Evolutionary conservation across 1,140 invertebrate species (phyloP), one percentile per base, ranked within the genome.

Genomic region (Lineus longissimus): DNA sequence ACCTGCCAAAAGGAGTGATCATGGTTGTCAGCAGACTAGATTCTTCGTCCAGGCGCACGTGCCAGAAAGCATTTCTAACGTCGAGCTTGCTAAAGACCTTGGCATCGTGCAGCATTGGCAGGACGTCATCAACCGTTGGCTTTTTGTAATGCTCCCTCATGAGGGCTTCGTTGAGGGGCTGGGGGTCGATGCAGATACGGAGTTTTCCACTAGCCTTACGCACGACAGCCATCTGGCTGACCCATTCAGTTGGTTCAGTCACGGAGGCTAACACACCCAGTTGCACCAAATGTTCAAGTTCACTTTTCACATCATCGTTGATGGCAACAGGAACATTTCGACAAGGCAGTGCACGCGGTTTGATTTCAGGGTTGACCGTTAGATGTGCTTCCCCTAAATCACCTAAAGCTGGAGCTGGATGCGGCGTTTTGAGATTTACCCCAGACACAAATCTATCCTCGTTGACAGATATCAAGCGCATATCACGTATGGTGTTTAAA

Each of bases 1-100:
- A 81, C 36, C 72, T 60, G 22, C 77, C 83, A 76, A 79, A 84
- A 13, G 80, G 80, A 2, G 72, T 76, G 13, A 80, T 79, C 59
- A 70, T 65, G 1, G 72, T 72, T 11, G 69, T 73, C 22, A 75
- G 30, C 25, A 60, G 29, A 63, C 67, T 68, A 25, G 68, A 73
- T 15, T 54, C 33, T 19, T 73, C 55, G 56, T 75, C 70, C 47
- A 51, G n/a, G n/a, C 47, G n/a, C 15, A 67, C 27, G 1, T 67
- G 68, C 47, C 62, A 70, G 55, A 62, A 76, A n/a, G 43, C 74
- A 22, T 70, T 59, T 43, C 64, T 62, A 6, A 67, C 55, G 33
- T 75, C 67, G 17, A 71, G 29, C 59, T 68, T 70, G 19, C 51
- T 64, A 59, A 75, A 71, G 4, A 75, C 43, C 31, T 67, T 66